Evolutionary conservation across 2,888 invertebrate species (phyloP).

Genomic region (Himalopsyche tibetana): DNA sequence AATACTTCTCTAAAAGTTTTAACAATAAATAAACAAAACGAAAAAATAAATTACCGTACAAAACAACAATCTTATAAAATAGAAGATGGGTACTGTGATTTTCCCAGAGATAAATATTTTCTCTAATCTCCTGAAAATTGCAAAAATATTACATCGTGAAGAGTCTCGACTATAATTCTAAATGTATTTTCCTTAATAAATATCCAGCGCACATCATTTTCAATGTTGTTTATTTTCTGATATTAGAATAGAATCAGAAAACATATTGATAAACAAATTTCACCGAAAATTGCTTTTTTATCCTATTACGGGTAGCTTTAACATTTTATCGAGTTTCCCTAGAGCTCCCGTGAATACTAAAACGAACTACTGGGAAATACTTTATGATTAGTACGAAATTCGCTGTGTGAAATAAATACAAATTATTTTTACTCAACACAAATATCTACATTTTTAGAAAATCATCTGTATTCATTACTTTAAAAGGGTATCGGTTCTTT

Average conservation of each 20-base stretch:
- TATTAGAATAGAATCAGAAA: slow-evolving; percentile 37
- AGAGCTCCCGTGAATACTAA: slow-evolving; percentile 27
- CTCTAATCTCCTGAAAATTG: slow-evolving; percentile 3
- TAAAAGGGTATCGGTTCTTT: too few relatives aligned
- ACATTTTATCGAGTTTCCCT: slow-evolving; percentile 31
- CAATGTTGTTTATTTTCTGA: slow-evolving; percentile 21
- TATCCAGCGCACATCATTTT: slow-evolving; percentile 7
- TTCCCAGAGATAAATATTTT: neutral
- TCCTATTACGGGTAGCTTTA: slow-evolving; percentile 3
- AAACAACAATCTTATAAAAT: too few relatives aligned
- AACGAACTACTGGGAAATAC: slow-evolving; percentile 20
- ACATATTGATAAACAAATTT: slow-evolving; percentile 38
- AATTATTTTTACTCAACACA: neutral
- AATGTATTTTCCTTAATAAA: slow-evolving; percentile 32
- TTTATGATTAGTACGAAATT: slow-evolving; percentile 23
- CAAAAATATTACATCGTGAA: slow-evolving; percentile 5
- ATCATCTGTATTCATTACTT: too few relatives aligned
- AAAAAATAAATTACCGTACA: too few relatives aligned
- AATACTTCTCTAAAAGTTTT: too few relatives aligned
- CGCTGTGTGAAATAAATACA: slow-evolving; percentile 16
- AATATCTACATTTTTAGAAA: too few relatives aligned
- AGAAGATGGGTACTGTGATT: neutral
- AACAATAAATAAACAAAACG: too few relatives aligned
- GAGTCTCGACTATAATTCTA: neutral
- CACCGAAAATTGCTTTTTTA: slow-evolving; percentile 40